Evolutionary conservation across 1,140 invertebrate genomes (phyloP), one percentile per base, ranked within the genome.

Genomic region (Lysiphlebus fabarum): DNA sequence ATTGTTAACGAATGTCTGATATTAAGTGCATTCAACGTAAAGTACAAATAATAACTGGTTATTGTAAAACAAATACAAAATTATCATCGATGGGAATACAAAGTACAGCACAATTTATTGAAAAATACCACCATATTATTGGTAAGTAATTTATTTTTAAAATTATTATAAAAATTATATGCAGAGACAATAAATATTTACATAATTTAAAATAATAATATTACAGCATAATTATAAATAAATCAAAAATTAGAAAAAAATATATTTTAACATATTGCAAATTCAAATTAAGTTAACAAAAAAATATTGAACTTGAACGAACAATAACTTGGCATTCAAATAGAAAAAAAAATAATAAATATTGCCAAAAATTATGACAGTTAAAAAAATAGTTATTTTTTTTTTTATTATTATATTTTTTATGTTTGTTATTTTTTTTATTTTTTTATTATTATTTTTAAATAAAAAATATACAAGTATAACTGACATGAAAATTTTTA

Each of bases 41-140:
- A 63, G 56, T 58, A 43, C 36, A 47, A 37, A 61, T 61, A 37
- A 37, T 43, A 34, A 45, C 44, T 26, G 47, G 33, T n/a, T 57
- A 45, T n/a, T 61, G 59, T 56, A 62, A 45, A 51, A 44, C 36
- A 26, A 62, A 26, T 9, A 40, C 47, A 9, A 68, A 75, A 57
- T 62, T 69, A 63, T 67, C 73, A 78, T 74, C 72, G 63, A 80
- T 81, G 79, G 78, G 79, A 70, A 77, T 80, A 73, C 78, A 80
- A 77, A 80, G 67, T 63, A 80, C 78, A 33, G 68, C 72, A 36
- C 78, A 78, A 65, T 80, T 75, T 62, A 65, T 79, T 56, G 74
- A 80, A 50, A 80, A 79, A 64, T 75, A 77, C 75, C 75, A 77
- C 74, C 73, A 77, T 44, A 70, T 76, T 67, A 73, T 76, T 66